These are phyloP conservation scores for Pseudorhombus dupliciocellatus DNA, from an alignment of 2,113 vertebrate genomes.

Conservation along the genomic window DNA sequence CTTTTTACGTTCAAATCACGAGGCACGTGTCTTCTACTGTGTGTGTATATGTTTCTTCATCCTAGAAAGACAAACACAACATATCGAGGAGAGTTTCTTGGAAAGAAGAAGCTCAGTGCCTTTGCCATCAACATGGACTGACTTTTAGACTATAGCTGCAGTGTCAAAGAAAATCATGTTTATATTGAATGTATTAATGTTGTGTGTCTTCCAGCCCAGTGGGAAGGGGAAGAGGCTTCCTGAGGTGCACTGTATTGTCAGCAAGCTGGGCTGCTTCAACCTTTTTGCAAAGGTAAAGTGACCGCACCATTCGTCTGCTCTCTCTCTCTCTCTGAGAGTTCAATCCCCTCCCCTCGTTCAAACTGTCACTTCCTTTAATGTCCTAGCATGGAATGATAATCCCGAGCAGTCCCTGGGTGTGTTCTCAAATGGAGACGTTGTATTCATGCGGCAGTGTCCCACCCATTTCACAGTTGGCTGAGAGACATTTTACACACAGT, in stretches of 20 bases:
- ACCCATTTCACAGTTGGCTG: conserved; percentile 6
- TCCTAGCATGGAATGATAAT: conserved; percentile 46
- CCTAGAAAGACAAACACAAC: not conserved
- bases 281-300: conserved; percentile 95
- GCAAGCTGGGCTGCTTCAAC: conserved; percentile 97
- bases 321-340: conserved; percentile 15
- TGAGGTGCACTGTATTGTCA: conserved; percentile 97
- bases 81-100: not conserved
- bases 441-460: not conserved
- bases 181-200: not conserved
- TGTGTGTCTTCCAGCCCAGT: conserved; percentile 77
- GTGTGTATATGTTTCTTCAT: not conserved
- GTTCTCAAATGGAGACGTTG: conserved; percentile 25
- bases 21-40: not conserved
- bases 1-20: conserved; percentile 6
- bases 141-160: conserved; percentile 4
- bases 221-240: conserved; percentile 95
- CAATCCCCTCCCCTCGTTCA: conserved; percentile 22
- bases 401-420: conserved; percentile 38
- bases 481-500: conserved; percentile 8
- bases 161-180: not conserved
- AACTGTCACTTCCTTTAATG: conserved; percentile 11
- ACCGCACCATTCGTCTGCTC: not conserved
- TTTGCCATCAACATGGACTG: conserved; percentile 5
- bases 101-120: not conserved